Conservation (phyloP, 64 coral and sea anemone species). For the Stylophora pistillata region DNA sequence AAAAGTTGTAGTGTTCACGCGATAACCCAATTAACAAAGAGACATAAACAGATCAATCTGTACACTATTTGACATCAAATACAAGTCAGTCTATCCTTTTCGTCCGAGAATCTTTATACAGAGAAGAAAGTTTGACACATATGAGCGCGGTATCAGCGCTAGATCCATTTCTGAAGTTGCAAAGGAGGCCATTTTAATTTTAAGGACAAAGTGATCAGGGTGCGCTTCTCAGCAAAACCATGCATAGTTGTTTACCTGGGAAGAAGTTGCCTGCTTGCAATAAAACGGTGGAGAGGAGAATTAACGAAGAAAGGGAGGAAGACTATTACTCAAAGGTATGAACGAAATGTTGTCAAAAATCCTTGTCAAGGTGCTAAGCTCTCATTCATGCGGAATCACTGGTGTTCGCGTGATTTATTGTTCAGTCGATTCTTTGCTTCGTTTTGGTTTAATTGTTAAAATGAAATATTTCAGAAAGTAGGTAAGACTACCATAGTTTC, state of each 20-base stretch:
- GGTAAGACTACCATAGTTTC: no score
- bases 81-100: neutral
- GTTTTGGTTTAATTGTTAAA: no score
- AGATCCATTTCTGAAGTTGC: neutral
- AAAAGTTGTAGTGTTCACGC: neutral
- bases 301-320: slow-evolving; percentile 26
- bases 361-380: neutral
- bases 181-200: neutral
- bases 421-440: no score
- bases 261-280: slow-evolving; percentile 34
- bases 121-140: neutral
- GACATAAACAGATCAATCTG: neutral
- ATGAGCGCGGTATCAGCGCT: neutral
- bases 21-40: neutral
- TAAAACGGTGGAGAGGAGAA: slow-evolving; percentile 25
- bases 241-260: slow-evolving; percentile 40
- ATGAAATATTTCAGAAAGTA: no score
- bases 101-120: neutral
- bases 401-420: neutral
- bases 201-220: neutral
- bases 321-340: slow-evolving; percentile 1
- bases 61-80: neutral
- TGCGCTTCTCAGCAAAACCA: neutral
- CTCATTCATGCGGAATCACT: neutral
- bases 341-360: neutral